Base-by-base conservation (phyloP, 2,113 vertebrate species). In the Danionella cerebrum region DNA sequence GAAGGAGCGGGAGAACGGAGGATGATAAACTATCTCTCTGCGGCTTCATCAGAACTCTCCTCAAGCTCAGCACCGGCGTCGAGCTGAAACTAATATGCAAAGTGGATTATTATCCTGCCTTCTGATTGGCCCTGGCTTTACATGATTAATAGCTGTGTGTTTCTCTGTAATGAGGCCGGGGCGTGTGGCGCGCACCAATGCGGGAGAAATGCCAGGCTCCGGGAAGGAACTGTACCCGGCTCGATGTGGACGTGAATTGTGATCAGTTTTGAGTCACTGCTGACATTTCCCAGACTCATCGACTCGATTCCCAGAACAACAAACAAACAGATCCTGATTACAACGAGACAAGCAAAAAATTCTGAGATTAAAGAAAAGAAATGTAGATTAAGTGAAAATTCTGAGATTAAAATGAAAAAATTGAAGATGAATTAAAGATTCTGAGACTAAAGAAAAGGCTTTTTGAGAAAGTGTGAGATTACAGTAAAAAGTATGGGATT, bases 201-300 rank as follows among this genome's bases (percentile, higher is more conserved):
- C 35, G 71, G 72, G 62, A 71, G 74, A 76, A 70, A 72, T 48
- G 35, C 58, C 57, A 69, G 72, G 50, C 73, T 72, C 79, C 77
- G 67, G 79, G 60, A 55, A 70, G 75, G 69, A 77, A 79, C 55
- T 41, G 78, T 72, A 80, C 78, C 82, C 75, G 71, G 78, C 71
- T 78, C 76, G 76, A n/a, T n/a, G 63, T 67, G 76, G 81, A 81
- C 81, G 74, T 31, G 66, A 71, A 65, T 5, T 29, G 5, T 63
- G n/a, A n/a, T n/a, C n/a, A n/a, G n/a, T 63, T 48, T 76, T 62
- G 42, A 76, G 52, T 71, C 68, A 59, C 62, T 13, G 19, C 57
- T 73, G 74, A 76, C 71, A 71, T 84, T 80, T 70, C 3, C 31
- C 8, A 4, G n/a, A n/a, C n/a, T n/a, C n/a, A n/a, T n/a, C n/a